Conservation (phyloP, 2,888 invertebrate species). For the Sinopyrophorus schimmeli region DNA sequence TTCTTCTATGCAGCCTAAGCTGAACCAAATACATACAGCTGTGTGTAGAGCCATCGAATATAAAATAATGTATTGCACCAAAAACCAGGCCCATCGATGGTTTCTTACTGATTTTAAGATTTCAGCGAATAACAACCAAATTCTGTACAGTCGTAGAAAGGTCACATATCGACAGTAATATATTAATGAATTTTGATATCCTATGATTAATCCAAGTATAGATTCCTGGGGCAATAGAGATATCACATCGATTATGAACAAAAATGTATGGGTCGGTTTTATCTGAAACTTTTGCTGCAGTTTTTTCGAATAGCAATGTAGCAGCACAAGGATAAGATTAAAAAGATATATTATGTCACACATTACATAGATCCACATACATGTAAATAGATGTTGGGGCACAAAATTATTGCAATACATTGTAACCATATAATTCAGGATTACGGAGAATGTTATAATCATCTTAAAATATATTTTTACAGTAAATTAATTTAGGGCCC, state of each 20-base stretch:
- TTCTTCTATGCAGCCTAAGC: slow-evolving; percentile 50
- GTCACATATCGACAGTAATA: slow-evolving; percentile 47
- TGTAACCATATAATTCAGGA: slow-evolving; percentile 3
- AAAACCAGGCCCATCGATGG: slow-evolving; percentile 58
- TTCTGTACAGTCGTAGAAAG: slow-evolving; percentile 55
- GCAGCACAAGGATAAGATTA: slow-evolving; percentile 1
- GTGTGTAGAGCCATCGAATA: slow-evolving; percentile 57
- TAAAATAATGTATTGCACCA: slow-evolving; percentile 57
- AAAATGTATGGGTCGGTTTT: not conserved
- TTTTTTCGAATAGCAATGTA: slow-evolving; percentile 6
- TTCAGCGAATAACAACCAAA: slow-evolving; percentile 55
- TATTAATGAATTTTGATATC: not conserved
- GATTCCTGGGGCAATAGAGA: slow-evolving; percentile 14
- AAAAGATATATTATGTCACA: slow-evolving; percentile 12
- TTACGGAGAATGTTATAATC: not conserved
- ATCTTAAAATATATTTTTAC: slow-evolving; percentile 10
- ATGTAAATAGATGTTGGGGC: not conserved
- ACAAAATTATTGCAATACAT: slow-evolving; percentile 8
- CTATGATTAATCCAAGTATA: not conserved
- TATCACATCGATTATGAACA: slow-evolving; percentile 5
- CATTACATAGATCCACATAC: not conserved
- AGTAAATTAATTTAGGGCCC: no score
- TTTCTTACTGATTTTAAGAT: slow-evolving; percentile 57
- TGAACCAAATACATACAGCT: slow-evolving; percentile 59
- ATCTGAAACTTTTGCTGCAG: slow-evolving; percentile 6